These are phyloP conservation scores for Eptesicus fuscus DNA, from an alignment of 2,113 vertebrate species.

Conservation along the genomic window DNA sequence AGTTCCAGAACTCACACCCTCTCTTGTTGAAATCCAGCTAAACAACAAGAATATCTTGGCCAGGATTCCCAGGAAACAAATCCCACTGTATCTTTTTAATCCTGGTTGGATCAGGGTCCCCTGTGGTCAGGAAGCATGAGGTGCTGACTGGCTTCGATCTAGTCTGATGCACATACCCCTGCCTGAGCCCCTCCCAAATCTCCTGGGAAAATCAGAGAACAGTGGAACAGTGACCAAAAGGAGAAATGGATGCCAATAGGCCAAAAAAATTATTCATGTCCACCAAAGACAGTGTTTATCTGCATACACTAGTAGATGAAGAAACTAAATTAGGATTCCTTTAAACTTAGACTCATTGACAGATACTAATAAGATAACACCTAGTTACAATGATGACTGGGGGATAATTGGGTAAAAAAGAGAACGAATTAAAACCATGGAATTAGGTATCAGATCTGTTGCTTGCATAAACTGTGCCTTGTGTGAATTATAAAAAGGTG, in stretches of 20 bases:
- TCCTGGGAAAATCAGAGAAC: not conserved
- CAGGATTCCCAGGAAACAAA: not conserved
- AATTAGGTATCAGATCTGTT: not conserved
- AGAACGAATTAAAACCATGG: not conserved
- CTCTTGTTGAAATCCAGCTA: not conserved
- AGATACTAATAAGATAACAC: not conserved
- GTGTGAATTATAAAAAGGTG: not conserved
- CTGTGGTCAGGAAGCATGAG: not conserved
- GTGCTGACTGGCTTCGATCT: not conserved
- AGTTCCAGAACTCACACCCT: not conserved
- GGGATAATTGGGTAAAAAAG: not conserved
- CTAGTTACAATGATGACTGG: not conserved
- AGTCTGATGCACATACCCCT: not conserved
- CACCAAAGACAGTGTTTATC: not conserved
- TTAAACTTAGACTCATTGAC: not conserved
- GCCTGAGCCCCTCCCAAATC: not conserved
- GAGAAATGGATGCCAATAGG: not conserved
- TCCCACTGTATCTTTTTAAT: not conserved
- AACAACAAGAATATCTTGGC: too few species aligned
- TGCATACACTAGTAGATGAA: not conserved
- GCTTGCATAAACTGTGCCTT: not conserved
- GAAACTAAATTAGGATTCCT: not conserved
- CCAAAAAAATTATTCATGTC: not conserved
- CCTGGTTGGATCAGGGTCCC: accelerated
- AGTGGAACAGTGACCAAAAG: not conserved